phyloP scores from a whole-genome alignment of 2,113 vertebrate species.

The Sterrhoptilus dennistouni region DNA sequence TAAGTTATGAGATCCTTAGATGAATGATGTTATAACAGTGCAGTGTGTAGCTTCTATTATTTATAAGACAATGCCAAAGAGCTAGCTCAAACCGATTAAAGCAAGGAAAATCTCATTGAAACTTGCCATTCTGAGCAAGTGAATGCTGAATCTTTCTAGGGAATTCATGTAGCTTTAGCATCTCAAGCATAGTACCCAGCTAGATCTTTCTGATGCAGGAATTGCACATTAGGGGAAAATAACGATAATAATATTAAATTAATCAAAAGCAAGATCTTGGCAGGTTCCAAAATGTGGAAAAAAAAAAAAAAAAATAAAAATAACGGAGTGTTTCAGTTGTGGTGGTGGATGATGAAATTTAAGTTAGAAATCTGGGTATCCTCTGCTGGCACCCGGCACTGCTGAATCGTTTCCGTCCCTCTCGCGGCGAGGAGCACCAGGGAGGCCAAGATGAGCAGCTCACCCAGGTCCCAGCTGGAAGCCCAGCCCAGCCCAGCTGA shows the following conservation, averaged over 20 bases:
- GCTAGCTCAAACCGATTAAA: conserved; percentile 62
- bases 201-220: not conserved
- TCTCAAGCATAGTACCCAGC: not conserved
- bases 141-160: conserved; percentile 2
- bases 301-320: not conserved
- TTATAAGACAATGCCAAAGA: conserved; percentile 68
- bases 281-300: not conserved
- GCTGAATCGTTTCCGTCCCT: not conserved
- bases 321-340: not conserved
- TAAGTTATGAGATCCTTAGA: conserved; percentile 70
- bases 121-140: conserved; percentile 1
- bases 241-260: not conserved
- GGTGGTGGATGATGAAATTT: not conserved
- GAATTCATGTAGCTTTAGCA: not conserved
- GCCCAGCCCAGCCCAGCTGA: not conserved
- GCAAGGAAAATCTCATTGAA: conserved; percentile 59
- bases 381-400: not conserved
- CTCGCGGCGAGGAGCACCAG: not conserved
- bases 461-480: not conserved
- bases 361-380: not conserved
- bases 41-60: conserved; percentile 67
- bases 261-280: not conserved
- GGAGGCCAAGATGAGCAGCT: not conserved
- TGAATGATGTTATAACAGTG: conserved; percentile 69
- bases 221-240: not conserved